These are phyloP conservation scores for Alaudala cheleensis DNA, from an alignment of 2,113 vertebrate species.

Conservation along the genomic window DNA sequence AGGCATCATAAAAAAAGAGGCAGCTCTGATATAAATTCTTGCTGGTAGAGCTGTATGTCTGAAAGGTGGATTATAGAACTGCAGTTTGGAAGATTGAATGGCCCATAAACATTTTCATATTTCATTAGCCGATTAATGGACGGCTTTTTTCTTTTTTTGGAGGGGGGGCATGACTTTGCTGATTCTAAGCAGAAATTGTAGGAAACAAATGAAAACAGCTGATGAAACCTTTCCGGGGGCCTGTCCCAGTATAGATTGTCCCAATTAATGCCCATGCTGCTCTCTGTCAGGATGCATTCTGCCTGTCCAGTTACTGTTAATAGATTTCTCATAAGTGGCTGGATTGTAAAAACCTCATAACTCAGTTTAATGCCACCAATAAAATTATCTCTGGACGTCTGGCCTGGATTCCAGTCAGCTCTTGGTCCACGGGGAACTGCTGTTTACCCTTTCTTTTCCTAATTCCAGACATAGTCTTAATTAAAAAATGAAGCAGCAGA, in stretches of 20 bases:
- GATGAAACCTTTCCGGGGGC: conserved; percentile 70
- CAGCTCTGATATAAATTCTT: conserved; percentile 73
- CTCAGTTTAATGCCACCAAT: conserved; percentile 82
- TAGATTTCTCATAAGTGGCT: conserved; percentile 86
- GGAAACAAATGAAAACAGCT: conserved; percentile 71
- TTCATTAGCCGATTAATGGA: conserved; percentile 83
- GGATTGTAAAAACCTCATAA: conserved; percentile 82
- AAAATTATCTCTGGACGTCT: conserved; percentile 77
- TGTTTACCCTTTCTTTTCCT: conserved; percentile 40
- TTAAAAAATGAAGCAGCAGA: neutral
- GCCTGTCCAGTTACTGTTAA: conserved; percentile 82
- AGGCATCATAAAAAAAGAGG: conserved; percentile 42
- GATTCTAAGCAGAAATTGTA: conserved; percentile 77
- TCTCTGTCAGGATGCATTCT: conserved; percentile 71
- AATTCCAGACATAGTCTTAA: neutral
- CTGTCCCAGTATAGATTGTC: conserved; percentile 75
- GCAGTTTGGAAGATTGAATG: conserved; percentile 81
- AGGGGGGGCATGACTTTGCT: conserved; percentile 63
- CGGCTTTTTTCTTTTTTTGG: conserved; percentile 54
- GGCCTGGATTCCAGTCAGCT: conserved; percentile 71
- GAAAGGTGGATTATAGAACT: conserved; percentile 80
- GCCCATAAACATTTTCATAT: conserved; percentile 85
- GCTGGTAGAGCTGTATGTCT: conserved; percentile 71
- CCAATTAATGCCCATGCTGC: conserved; percentile 74
- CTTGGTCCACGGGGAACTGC: neutral